phyloP scores from a whole-genome alignment of 2,888 invertebrate genomes.

The Platerodrilus igneus region DNA sequence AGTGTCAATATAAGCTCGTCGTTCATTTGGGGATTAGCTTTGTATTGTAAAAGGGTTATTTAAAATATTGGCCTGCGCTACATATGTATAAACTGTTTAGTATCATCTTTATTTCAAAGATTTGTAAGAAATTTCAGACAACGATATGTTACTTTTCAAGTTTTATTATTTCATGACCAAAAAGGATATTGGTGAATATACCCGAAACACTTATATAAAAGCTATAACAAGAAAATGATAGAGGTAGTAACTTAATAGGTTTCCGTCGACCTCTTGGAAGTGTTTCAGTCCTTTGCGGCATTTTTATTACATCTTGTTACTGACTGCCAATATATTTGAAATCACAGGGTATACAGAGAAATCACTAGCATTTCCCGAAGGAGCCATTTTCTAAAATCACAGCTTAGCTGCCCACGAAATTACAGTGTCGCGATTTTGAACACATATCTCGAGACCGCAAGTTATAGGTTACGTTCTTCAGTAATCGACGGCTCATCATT shows the following conservation, averaged over 20 bases:
- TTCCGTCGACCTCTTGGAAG: slow-evolving; percentile 32
- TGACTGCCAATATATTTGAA: slow-evolving; percentile 50
- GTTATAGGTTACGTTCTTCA: slow-evolving; percentile 27
- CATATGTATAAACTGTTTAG: too few relatives aligned
- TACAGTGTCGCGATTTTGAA: slow-evolving; percentile 42
- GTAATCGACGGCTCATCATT: slow-evolving; percentile 26
- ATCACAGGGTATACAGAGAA: slow-evolving; percentile 47
- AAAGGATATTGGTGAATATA: too few relatives aligned
- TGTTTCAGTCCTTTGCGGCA: slow-evolving; percentile 28
- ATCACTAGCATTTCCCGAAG: slow-evolving; percentile 45
- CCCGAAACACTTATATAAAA: too few relatives aligned
- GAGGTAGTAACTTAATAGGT: slow-evolving; percentile 33
- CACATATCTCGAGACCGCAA: slow-evolving; percentile 30
- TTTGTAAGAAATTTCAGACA: too few relatives aligned
- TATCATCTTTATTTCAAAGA: too few relatives aligned
- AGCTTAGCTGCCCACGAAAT: slow-evolving; percentile 48
- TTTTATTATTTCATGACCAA: too few relatives aligned
- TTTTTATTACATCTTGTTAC: slow-evolving; percentile 50
- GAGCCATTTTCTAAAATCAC: slow-evolving; percentile 48
- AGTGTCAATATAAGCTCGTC: too few relatives aligned
- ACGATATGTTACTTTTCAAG: neutral
- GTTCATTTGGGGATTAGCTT: too few relatives aligned
- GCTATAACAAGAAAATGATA: slow-evolving; percentile 36
- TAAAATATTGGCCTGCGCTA: too few relatives aligned
- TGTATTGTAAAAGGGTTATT: too few relatives aligned